phyloP scores from a whole-genome alignment of 1,140 invertebrate species.

The Aphelenchoides besseyi region DNA sequence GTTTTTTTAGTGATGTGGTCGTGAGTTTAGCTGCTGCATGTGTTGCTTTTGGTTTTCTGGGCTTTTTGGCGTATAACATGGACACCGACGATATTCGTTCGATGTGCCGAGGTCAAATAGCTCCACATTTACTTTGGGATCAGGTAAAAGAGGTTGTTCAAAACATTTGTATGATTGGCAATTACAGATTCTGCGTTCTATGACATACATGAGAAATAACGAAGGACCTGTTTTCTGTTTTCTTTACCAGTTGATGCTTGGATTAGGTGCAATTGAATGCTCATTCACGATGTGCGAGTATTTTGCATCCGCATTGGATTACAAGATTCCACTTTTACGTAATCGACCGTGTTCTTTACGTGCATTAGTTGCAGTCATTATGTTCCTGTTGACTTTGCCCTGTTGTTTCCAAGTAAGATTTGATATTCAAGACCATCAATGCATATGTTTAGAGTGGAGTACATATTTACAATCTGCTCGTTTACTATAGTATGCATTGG shows the following conservation, averaged over 20 bases:
- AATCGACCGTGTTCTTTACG: slow-evolving; percentile 15
- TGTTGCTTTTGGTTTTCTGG: slow-evolving; percentile 28
- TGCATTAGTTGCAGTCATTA: slow-evolving; percentile 4
- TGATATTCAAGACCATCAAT: neutral
- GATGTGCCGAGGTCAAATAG: slow-evolving; percentile 61
- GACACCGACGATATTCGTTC: slow-evolving; percentile 14
- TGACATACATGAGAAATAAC: slow-evolving; percentile 15
- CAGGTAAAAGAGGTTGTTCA: slow-evolving; percentile 11
- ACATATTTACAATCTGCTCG: slow-evolving; percentile 31
- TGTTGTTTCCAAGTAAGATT: slow-evolving; percentile 31
- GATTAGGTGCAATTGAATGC: slow-evolving; percentile 27
- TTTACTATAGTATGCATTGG: slow-evolving; percentile 27
- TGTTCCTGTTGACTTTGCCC: slow-evolving; percentile 21
- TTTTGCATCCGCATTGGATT: slow-evolving; percentile 23
- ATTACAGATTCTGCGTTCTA: slow-evolving; percentile 25
- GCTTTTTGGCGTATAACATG: slow-evolving; percentile 25
- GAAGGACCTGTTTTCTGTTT: slow-evolving; percentile 27
- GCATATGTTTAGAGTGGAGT: slow-evolving; percentile 22
- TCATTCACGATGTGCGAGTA: slow-evolving; percentile 23
- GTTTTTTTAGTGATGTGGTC: slow-evolving; percentile 24
- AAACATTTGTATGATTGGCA: neutral
- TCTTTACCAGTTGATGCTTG: slow-evolving; percentile 28
- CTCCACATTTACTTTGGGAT: slow-evolving; percentile 28
- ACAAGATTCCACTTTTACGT: slow-evolving; percentile 19
- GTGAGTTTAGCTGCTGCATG: slow-evolving; percentile 18